phyloP scores from a whole-genome alignment of 2,888 invertebrate species.

The Metalampra italica region DNA sequence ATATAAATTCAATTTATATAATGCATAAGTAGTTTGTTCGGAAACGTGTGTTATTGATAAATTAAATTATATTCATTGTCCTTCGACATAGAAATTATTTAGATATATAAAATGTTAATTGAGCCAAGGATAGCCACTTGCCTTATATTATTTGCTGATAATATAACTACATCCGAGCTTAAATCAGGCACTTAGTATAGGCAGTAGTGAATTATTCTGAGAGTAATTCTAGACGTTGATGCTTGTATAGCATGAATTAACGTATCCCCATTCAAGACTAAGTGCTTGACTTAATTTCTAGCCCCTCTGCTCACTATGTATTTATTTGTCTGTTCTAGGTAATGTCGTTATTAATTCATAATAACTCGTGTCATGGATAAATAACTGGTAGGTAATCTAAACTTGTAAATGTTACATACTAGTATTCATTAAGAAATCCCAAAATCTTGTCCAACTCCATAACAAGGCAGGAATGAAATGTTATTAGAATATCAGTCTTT shows the following conservation, averaged over 20 bases:
- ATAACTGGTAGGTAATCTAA: too few species aligned
- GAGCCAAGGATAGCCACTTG: neutral
- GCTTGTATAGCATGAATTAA: too few species aligned
- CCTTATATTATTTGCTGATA: neutral
- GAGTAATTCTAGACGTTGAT: too few species aligned
- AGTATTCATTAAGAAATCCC: too few species aligned
- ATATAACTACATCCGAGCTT: too few species aligned
- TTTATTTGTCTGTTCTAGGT: neutral
- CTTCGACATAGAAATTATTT: conserved; percentile 15
- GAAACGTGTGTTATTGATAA: conserved; percentile 28
- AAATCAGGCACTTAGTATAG: neutral
- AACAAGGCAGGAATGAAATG: too few species aligned
- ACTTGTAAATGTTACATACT: too few species aligned
- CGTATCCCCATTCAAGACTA: neutral
- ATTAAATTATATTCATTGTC: conserved; percentile 3
- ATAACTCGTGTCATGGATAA: too few species aligned
- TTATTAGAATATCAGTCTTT: too few species aligned
- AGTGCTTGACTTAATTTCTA: neutral
- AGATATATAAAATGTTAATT: neutral
- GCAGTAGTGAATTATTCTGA: too few species aligned
- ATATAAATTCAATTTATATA: conserved; percentile 12
- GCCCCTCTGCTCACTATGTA: conserved; percentile 5
- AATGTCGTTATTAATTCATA: too few species aligned
- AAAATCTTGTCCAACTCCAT: too few species aligned
- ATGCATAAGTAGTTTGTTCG: conserved; percentile 20